A percentile compares a stretch with the other conserved stretches of the same genome.
Conservation (phyloP, 2,888 invertebrate genomes). For the Notodonta ziczac region DNA sequence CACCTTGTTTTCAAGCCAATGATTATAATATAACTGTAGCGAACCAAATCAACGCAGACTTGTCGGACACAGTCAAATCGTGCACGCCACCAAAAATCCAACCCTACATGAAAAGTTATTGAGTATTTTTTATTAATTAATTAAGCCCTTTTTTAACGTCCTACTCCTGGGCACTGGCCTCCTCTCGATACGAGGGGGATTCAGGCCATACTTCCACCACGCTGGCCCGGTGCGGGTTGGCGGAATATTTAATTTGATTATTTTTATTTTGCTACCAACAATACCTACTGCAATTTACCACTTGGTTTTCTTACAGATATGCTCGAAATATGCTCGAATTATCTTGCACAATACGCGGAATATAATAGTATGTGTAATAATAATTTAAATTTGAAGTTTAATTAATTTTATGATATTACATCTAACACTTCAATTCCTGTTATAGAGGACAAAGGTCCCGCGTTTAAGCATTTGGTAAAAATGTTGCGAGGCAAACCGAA, state of each 20-base stretch:
- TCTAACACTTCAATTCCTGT: slow-evolving; percentile 10
- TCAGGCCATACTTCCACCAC: too few relatives aligned
- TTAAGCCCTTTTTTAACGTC: too few relatives aligned
- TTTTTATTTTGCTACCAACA: not conserved
- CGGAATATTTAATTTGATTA: not conserved
- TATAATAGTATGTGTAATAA: slow-evolving; percentile 51
- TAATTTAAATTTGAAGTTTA: not conserved
- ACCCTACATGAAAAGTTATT: slow-evolving; percentile 57
- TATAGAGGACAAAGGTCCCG: slow-evolving; percentile 71
- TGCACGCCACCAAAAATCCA: slow-evolving; percentile 52
- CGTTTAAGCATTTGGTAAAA: slow-evolving; percentile 56
- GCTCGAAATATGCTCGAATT: slow-evolving; percentile 63
- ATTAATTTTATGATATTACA: not conserved
- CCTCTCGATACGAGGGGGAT: too few relatives aligned
- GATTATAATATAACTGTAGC: slow-evolving; percentile 53
- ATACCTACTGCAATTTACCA: not conserved
- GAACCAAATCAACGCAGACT: slow-evolving; percentile 47
- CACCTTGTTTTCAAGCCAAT: slow-evolving; percentile 53
- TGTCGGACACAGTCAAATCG: slow-evolving; percentile 44
- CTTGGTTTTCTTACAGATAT: slow-evolving; percentile 57
- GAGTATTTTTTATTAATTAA: not conserved
- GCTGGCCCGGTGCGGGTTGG: too few relatives aligned
- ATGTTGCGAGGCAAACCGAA: slow-evolving; percentile 53
- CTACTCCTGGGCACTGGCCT: too few relatives aligned
- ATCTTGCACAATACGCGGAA: slow-evolving; percentile 68